Evolutionary conservation across 2,888 invertebrate species (phyloP).

Genomic region (Lasioglossum malachurum): DNA sequence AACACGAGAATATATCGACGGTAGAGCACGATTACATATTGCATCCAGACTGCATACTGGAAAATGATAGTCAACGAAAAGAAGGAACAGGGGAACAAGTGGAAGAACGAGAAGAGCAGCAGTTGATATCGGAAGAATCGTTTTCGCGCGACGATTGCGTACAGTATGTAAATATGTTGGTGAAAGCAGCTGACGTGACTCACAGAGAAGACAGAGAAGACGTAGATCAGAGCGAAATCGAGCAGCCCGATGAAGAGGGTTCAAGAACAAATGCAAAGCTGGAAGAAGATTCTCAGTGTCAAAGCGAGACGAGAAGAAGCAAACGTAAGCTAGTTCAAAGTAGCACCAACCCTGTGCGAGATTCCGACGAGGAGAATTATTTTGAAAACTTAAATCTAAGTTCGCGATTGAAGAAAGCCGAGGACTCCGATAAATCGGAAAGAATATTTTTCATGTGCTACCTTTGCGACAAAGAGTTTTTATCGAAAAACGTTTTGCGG

Average conservation of each 20-base stretch:
- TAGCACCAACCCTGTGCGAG: constrained; percentile 39
- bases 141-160: constrained; percentile 45
- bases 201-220: constrained; percentile 1
- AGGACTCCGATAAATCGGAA: constrained; percentile 74
- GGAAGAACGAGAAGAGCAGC: constrained; percentile 4
- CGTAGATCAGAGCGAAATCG: neutral
- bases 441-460: constrained; percentile 81
- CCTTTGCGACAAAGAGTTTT: constrained; percentile 81
- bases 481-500: constrained; percentile 80
- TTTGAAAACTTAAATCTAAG: constrained; percentile 83
- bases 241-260: neutral
- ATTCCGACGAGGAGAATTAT: constrained; percentile 81
- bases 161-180: constrained; percentile 39
- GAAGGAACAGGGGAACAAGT: neutral
- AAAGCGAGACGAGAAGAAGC: constrained; percentile 74
- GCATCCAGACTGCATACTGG: constrained; percentile 71
- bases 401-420: constrained; percentile 77
- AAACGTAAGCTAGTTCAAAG: constrained; percentile 72
- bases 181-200: constrained; percentile 35
- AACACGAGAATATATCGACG: constrained; percentile 64
- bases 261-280: neutral
- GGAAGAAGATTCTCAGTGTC: constrained; percentile 34
- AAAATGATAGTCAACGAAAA: constrained; percentile 31
- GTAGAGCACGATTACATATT: constrained; percentile 78
- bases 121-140: constrained; percentile 56